Conservation (phyloP, 2,797 vertebrate genomes). For the Poeciliopsis gracilis region DNA sequence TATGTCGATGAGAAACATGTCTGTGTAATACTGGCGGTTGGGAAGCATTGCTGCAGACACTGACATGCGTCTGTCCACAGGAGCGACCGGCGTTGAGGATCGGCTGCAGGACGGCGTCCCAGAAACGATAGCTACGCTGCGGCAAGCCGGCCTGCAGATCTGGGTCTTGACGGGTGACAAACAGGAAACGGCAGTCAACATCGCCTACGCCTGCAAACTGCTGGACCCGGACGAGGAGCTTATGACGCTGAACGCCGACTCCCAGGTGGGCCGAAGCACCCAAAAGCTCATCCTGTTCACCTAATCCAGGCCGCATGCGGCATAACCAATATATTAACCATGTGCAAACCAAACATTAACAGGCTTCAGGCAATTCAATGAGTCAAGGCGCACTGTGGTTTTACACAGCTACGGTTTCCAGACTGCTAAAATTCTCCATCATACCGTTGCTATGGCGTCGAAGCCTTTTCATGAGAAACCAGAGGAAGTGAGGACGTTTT, state of each 20-base stretch:
- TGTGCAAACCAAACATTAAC: neutral
- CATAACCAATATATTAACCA: neutral
- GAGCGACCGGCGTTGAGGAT: slow-evolving; percentile 96
- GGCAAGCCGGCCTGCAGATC: slow-evolving; percentile 93
- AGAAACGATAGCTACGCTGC: slow-evolving; percentile 90
- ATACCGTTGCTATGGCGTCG: neutral
- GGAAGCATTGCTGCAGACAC: neutral
- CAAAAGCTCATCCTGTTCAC: neutral
- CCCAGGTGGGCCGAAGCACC: slow-evolving; percentile 80
- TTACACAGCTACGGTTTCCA: neutral
- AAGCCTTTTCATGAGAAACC: neutral
- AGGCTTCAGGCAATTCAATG: neutral
- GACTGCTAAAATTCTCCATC: neutral
- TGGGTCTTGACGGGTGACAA: slow-evolving; percentile 99
- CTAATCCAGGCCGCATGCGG: neutral
- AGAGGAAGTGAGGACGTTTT: neutral
- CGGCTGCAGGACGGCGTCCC: slow-evolving; percentile 96
- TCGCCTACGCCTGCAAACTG: slow-evolving; percentile 95
- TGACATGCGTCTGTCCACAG: slow-evolving; percentile 70
- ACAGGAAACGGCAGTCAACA: slow-evolving; percentile 96
- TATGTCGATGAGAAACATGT: no score
- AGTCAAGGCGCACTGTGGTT: neutral
- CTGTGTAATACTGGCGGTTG: neutral
- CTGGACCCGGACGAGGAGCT: slow-evolving; percentile 95
- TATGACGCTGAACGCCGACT: slow-evolving; percentile 94